phyloP scores from a whole-genome alignment of 2,113 vertebrate genomes.

The Mionectes macconnelli region DNA sequence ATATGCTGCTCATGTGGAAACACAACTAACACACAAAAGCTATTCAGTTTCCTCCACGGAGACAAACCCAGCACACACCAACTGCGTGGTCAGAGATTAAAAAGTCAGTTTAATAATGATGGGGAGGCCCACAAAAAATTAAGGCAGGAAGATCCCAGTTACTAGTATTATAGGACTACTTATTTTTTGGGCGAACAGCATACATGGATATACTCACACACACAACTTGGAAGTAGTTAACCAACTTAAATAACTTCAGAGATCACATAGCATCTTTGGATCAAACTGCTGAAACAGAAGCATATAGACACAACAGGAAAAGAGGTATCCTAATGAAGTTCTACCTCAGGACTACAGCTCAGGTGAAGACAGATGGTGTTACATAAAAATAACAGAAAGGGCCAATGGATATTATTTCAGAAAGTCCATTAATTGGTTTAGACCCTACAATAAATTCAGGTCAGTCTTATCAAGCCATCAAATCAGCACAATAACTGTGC shows the following conservation, averaged over 20 bases:
- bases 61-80: not conserved
- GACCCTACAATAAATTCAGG: not conserved
- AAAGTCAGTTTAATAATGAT: not conserved
- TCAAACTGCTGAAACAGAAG: not conserved
- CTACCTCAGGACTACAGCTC: not conserved
- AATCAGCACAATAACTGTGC: not conserved
- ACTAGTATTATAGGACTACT: not conserved
- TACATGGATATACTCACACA: fast-evolving
- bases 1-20: not conserved
- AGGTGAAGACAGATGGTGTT: not conserved
- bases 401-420: not conserved
- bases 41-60: not conserved
- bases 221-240: not conserved
- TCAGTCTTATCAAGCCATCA: not conserved
- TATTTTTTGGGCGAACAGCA: not conserved
- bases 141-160: not conserved
- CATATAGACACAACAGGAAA: not conserved
- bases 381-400: not conserved
- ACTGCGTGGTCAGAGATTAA: not conserved
- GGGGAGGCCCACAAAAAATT: not conserved
- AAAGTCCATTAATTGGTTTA: not conserved
- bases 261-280: not conserved
- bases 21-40: not conserved
- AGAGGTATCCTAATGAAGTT: not conserved
- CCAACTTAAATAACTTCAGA: not conserved